Evolutionary conservation across 2,797 vertebrate genomes (phyloP).

Genomic region (Karalla daura): DNA sequence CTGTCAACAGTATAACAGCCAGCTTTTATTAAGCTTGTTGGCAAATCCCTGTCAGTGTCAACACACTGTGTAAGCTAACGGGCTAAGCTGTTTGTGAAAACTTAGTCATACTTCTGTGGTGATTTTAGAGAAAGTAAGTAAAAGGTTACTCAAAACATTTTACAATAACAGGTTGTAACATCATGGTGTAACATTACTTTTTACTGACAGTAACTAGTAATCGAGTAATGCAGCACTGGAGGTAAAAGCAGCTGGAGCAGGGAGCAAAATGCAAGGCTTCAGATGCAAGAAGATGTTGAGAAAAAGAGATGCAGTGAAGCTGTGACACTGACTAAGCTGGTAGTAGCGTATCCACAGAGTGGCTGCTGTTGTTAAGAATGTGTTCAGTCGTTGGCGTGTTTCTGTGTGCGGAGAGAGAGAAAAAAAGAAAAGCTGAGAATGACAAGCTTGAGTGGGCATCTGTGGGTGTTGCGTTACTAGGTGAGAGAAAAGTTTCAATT

Average conservation of each 20-base stretch:
- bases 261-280: neutral
- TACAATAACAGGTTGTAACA: no score
- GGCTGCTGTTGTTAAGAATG: neutral
- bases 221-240: no score
- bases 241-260: neutral
- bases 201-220: no score
- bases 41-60: no score
- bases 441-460: constrained; percentile 6
- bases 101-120: no score
- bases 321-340: neutral
- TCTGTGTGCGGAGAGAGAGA: constrained; percentile 14
- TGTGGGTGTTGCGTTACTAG: constrained; percentile 8
- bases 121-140: no score
- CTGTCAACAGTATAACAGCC: no score
- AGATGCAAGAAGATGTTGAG: neutral
- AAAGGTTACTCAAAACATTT: no score
- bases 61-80: no score
- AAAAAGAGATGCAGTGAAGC: neutral
- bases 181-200: no score
- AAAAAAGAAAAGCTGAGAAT: constrained; percentile 11
- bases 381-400: neutral
- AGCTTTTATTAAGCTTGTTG: no score
- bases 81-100: no score
- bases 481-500: constrained; percentile 20
- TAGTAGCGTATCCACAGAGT: neutral